Conservation (phyloP, 2,797 vertebrate genomes). For the Apogon talboti region DNA sequence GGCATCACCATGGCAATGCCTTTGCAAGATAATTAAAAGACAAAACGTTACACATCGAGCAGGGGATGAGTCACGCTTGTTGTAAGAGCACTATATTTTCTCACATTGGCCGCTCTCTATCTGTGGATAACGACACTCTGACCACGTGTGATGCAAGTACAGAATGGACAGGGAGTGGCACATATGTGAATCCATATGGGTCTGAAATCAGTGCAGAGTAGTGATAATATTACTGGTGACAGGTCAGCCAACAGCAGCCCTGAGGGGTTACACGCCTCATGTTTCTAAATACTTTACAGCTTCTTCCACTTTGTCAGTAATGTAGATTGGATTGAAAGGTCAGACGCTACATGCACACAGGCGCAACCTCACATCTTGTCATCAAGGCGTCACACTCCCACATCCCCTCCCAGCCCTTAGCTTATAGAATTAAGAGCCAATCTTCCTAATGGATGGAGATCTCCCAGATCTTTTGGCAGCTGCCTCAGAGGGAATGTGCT, state of each 20-base stretch:
- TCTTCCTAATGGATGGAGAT: constrained; percentile 73
- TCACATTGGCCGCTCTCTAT: constrained; percentile 14
- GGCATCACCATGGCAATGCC: constrained; percentile 69
- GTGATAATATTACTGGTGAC: constrained; percentile 11
- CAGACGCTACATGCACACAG: constrained; percentile 18
- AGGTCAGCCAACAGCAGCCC: constrained; percentile 20
- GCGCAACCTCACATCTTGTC: constrained; percentile 40
- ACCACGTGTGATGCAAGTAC: constrained; percentile 31
- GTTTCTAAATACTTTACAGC: constrained; percentile 46
- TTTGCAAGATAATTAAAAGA: constrained; percentile 48
- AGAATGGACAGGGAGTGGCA: constrained; percentile 62
- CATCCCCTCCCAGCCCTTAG: constrained; percentile 36
- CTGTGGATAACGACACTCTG: constrained; percentile 5
- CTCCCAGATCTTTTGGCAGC: constrained; percentile 62
- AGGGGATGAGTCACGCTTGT: constrained; percentile 58
- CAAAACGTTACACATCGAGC: constrained; percentile 37
- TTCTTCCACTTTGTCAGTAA: constrained; percentile 59
- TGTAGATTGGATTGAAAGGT: constrained; percentile 82
- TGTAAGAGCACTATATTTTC: constrained; percentile 34
- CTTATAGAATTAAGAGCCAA: constrained; percentile 73
- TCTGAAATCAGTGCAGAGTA: constrained; percentile 19
- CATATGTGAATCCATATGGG: constrained; percentile 22
- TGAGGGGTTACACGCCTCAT: constrained; percentile 27
- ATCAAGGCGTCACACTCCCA: constrained; percentile 38
- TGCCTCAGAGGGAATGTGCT: constrained; percentile 61